Evolutionary conservation across 2,113 vertebrate species (phyloP).

Genomic region (Chaetodon trifascialis): DNA sequence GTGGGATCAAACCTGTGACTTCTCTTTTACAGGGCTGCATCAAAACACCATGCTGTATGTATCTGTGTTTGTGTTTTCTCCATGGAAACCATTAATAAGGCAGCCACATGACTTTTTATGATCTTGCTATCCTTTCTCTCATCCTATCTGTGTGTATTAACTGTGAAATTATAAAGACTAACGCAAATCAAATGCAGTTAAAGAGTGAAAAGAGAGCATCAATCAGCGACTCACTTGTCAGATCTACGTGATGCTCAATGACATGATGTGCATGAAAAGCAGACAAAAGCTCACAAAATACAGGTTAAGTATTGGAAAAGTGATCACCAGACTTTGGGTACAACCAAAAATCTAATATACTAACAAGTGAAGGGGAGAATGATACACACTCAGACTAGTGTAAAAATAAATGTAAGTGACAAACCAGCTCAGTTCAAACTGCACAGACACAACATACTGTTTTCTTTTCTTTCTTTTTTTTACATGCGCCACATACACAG

Average conservation of each 20-base stretch:
- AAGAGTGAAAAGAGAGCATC: not conserved
- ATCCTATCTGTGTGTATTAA: not conserved
- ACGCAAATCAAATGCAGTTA: not conserved
- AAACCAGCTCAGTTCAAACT: not conserved
- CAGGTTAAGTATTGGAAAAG: not conserved
- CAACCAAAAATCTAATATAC: not conserved
- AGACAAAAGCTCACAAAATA: not conserved
- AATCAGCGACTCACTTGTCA: not conserved
- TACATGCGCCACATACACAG: not conserved
- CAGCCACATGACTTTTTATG: slow-evolving; percentile 22
- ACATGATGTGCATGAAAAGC: not conserved
- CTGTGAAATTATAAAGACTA: not conserved
- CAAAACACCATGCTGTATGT: not conserved
- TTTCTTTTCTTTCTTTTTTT: not conserved
- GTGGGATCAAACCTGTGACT: slow-evolving; percentile 3
- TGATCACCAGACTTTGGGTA: not conserved
- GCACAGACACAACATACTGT: not conserved
- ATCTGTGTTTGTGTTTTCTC: slow-evolving; percentile 46
- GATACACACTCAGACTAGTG: not conserved
- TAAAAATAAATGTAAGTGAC: not conserved
- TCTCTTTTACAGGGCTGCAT: not conserved
- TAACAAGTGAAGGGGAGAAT: not conserved
- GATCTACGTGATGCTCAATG: not conserved
- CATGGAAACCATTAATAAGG: slow-evolving; percentile 50
- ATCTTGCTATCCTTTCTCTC: not conserved